These are phyloP conservation scores for Brotula barbata DNA, from an alignment of 2,797 vertebrate genomes.

Conservation along the genomic window DNA sequence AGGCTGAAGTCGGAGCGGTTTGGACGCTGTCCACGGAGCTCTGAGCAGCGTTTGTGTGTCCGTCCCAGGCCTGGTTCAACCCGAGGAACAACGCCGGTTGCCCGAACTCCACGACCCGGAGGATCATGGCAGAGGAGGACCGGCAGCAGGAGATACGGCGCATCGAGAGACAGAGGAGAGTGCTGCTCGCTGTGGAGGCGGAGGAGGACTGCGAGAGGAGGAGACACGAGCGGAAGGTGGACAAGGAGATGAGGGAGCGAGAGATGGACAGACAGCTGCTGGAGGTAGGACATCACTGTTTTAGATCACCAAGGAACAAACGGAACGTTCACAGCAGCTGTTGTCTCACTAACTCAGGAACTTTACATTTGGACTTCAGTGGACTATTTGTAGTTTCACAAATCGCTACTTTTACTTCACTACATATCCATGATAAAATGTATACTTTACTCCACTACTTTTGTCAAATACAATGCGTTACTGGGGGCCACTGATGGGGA, in stretches of 20 bases:
- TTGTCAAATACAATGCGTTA: no score
- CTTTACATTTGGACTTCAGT: no score
- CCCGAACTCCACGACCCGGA: constrained; percentile 64
- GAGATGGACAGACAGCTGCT: constrained; percentile 77
- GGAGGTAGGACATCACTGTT: constrained; percentile 55
- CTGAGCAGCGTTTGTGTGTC: neutral
- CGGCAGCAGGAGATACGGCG: constrained; percentile 61
- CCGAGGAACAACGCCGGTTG: constrained; percentile 53
- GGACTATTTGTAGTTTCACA: no score
- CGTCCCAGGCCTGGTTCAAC: constrained; percentile 36
- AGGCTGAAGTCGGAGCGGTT: no score
- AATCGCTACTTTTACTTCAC: no score
- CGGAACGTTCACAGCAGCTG: no score
- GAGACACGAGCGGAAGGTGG: constrained; percentile 70
- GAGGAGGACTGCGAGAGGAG: constrained; percentile 75
- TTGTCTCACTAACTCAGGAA: no score
- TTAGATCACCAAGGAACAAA: neutral
- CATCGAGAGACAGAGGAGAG: constrained; percentile 62
- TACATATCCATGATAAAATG: no score
- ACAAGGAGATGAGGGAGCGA: constrained; percentile 80
- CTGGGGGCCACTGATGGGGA: no score
- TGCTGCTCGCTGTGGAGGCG: constrained; percentile 55
- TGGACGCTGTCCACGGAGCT: no score
- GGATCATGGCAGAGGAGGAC: constrained; percentile 62
- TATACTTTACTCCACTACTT: no score